Conservation (phyloP, 2,113 vertebrate genomes). For the Grammomys dolichurus region DNA sequence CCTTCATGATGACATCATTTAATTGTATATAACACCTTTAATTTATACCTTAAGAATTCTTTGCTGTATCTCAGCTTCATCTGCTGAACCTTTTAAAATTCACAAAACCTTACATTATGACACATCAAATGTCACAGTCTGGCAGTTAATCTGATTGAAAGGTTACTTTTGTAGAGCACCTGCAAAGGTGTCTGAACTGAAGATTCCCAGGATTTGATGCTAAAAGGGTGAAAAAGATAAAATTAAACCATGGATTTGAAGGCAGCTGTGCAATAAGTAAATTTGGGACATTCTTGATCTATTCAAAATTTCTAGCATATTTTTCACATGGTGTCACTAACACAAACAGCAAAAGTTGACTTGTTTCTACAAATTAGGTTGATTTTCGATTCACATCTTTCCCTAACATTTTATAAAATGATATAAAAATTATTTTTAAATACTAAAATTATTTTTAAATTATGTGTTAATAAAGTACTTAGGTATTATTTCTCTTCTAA, state of each 20-base stretch:
- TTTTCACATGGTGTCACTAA: not conserved
- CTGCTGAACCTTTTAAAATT: slow-evolving; percentile 73
- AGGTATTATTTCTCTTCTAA: not conserved
- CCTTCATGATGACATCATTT: not conserved
- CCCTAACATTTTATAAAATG: not conserved
- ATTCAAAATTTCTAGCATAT: not conserved
- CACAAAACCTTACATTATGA: slow-evolving; percentile 70
- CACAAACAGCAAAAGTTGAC: not conserved
- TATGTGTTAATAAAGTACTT: not conserved
- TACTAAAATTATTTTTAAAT: not conserved
- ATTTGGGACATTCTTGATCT: not conserved
- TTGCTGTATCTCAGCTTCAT: slow-evolving; percentile 57
- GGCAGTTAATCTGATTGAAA: slow-evolving; percentile 81
- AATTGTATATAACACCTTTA: not conserved
- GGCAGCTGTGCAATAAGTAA: slow-evolving; percentile 17
- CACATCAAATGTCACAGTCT: slow-evolving; percentile 84
- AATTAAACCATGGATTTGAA: slow-evolving; percentile 49
- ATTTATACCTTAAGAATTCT: slow-evolving; percentile 30
- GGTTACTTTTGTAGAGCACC: slow-evolving; percentile 78
- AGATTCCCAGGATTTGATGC: slow-evolving; percentile 64
- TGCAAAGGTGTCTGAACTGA: slow-evolving; percentile 77
- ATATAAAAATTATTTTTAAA: not conserved
- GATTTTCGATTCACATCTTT: not conserved
- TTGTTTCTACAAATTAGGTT: not conserved
- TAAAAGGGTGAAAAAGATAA: slow-evolving; percentile 59